phyloP scores from a whole-genome alignment of 2,797 vertebrate species.

The Acanthiza pusilla region DNA sequence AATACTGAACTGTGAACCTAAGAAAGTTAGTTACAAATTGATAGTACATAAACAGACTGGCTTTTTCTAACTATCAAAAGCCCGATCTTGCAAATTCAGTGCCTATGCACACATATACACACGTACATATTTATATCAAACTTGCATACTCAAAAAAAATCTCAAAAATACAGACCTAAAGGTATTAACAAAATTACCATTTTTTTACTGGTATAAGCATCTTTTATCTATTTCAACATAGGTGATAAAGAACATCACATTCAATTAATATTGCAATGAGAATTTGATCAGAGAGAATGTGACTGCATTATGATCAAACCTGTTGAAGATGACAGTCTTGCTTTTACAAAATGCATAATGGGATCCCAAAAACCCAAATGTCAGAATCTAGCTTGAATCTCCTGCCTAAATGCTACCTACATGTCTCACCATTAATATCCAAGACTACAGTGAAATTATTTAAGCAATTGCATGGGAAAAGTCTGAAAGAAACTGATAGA shows the following conservation, averaged over 20 bases:
- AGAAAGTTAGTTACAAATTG: background rate
- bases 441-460: background rate
- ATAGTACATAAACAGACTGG: background rate
- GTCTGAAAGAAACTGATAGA: background rate
- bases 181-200: background rate
- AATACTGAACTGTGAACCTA: background rate
- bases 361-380: background rate
- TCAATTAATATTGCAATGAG: background rate
- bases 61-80: background rate
- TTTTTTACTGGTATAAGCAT: background rate
- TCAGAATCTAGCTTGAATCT: background rate
- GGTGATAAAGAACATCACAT: background rate
- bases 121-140: background rate
- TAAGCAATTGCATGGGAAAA: background rate
- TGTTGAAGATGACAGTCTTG: background rate
- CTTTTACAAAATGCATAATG: background rate
- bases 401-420: background rate
- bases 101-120: fast-evolving
- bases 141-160: background rate
- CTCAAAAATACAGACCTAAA: background rate
- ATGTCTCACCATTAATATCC: background rate
- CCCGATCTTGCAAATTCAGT: background rate
- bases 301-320: background rate
- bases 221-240: background rate
- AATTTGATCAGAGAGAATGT: background rate